Evolutionary conservation across 2,888 invertebrate species (phyloP).

Genomic region (Eupithecia abbreviata): DNA sequence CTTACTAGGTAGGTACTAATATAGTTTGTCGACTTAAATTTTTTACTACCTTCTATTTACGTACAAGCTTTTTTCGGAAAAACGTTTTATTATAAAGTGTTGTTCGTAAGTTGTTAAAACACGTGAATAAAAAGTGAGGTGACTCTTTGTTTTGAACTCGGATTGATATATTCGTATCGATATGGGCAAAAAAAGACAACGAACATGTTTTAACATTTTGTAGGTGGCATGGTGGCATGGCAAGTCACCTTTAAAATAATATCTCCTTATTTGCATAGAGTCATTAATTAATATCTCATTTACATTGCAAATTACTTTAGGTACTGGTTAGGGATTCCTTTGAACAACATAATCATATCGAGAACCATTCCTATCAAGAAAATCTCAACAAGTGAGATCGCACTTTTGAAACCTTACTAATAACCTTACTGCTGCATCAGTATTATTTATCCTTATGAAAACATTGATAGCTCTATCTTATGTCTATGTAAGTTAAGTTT

Average conservation of each 20-base stretch:
- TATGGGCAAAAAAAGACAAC: slow-evolving; percentile 1
- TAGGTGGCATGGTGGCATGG: not conserved
- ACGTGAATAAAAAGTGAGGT: not conserved
- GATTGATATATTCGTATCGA: not conserved
- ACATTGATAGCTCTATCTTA: too few species aligned
- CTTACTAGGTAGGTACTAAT: too few species aligned
- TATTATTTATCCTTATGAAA: too few species aligned
- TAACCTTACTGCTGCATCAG: too few species aligned
- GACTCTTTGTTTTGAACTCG: not conserved
- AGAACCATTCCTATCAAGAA: not conserved
- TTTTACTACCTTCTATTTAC: too few species aligned
- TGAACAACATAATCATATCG: too few species aligned
- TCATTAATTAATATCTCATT: not conserved
- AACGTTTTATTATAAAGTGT: not conserved
- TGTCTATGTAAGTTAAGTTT: too few species aligned
- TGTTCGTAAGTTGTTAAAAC: not conserved
- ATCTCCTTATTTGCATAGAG: not conserved
- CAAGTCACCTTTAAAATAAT: not conserved
- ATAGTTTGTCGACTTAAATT: too few species aligned
- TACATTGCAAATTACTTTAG: not conserved
- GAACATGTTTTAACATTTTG: not conserved
- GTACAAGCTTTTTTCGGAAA: not conserved
- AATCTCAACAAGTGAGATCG: not conserved
- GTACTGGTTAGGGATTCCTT: not conserved
- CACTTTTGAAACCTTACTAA: too few species aligned